Evolutionary conservation across 2,888 invertebrate genomes (phyloP), one percentile per base, ranked within the genome.

Genomic region (Phorcus lineatus): DNA sequence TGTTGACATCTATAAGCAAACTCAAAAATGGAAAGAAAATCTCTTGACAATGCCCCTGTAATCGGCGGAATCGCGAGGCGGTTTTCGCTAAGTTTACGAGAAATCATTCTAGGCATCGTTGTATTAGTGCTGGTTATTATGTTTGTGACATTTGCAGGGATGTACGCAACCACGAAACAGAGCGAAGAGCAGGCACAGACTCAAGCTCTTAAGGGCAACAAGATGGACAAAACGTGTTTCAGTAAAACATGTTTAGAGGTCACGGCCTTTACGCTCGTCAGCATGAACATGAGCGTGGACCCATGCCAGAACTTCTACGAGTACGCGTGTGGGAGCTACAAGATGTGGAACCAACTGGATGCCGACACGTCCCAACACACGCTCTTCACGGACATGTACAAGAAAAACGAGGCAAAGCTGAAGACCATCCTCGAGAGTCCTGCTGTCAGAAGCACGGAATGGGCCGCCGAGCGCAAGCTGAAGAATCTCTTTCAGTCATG

Each of bases 401-500:
- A 85, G 47, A 83, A 84, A 36, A 89, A 89, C 80, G 85, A 88
- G 75, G 87, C 87, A n/a, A 88, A 86, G 76, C 78, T 89, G 3
- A 77, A 85, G 52, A 83, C 82, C 1, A 70, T 88, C 13, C 55
- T 88, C 19, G 85, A 86, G 75, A 78, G 83, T 0, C 77, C 86
- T 4, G 57, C 84, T 0, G 76, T 62, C 4, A 79, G 86, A n/a
- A 83, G 80, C 11, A 80, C 87, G n/a, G 78, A 85, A 6, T 88
- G 88, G 85, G 86, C 92, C 4, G 92, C 95, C 6, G 94, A 94
- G 84, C 94, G 94, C 94, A 95, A 95, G 90, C 87, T 95, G 86
- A 95, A 95, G 88, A 92, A 94, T 84, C 94, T 95, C 85, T 95
- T 95, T 90, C 94, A 94, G 80, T 94, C 95, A 0, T 95, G 95